These are phyloP conservation scores for Melanitta fusca DNA, from an alignment of 2,797 vertebrate species.

Conservation along the genomic window DNA sequence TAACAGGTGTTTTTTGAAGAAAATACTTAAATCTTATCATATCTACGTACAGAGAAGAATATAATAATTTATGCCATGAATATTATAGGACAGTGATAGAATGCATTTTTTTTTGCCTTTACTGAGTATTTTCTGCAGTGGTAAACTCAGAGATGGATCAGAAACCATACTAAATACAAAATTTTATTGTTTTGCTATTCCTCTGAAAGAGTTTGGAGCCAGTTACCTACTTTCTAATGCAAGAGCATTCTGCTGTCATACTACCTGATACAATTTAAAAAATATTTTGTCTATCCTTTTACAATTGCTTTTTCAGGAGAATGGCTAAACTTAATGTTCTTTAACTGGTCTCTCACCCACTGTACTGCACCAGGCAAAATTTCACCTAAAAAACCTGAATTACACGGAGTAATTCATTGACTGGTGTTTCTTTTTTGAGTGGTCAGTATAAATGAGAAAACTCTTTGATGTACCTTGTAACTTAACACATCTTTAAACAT, in stretches of 20 bases:
- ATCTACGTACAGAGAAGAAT: accelerated
- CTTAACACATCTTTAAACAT: background rate
- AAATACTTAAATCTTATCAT: background rate
- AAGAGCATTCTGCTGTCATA: background rate
- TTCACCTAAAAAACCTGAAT: background rate
- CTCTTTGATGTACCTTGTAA: background rate
- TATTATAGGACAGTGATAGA: background rate
- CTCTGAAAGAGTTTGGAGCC: background rate
- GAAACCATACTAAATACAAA: background rate
- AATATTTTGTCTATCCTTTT: background rate
- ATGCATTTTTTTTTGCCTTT: background rate
- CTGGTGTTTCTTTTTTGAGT: background rate
- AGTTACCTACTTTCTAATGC: background rate
- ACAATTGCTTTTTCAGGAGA: background rate
- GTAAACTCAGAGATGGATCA: background rate
- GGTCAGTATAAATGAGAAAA: background rate
- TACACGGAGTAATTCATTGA: background rate
- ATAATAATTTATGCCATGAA: background rate
- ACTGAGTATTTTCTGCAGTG: background rate
- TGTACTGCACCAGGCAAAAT: background rate
- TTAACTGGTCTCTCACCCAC: background rate
- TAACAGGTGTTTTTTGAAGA: background rate
- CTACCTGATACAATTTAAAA: background rate
- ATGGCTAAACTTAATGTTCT: background rate
- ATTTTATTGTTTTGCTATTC: background rate